phyloP scores from a whole-genome alignment of 2,113 vertebrate genomes.

The Glaucomys volans region DNA sequence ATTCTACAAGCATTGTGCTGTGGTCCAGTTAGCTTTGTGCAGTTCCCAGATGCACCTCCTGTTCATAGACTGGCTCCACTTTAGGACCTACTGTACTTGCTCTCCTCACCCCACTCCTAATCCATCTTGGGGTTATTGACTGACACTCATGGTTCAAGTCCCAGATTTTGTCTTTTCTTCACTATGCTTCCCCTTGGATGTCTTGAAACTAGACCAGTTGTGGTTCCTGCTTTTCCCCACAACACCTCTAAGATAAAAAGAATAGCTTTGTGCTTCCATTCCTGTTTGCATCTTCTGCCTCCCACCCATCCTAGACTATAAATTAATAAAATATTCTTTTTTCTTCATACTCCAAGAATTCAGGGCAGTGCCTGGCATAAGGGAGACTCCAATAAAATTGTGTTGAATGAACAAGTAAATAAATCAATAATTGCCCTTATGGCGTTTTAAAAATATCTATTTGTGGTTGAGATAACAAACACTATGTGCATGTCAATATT shows the following conservation, averaged over 20 bases:
- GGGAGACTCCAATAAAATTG: not conserved
- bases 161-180: not conserved
- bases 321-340: not conserved
- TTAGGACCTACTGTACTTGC: rapidly evolving
- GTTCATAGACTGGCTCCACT: not conserved
- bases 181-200: not conserved
- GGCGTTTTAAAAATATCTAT: not conserved
- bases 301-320: not conserved
- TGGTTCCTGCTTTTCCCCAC: not conserved
- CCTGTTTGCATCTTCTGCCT: not conserved
- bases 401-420: not conserved
- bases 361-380: not conserved
- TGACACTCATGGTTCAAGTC: not conserved
- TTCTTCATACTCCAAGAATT: not conserved
- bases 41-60: not conserved
- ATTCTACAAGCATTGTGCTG: not conserved
- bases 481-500: not conserved
- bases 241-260: not conserved
- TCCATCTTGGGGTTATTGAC: not conserved
- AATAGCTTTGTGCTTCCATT: not conserved
- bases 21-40: not conserved
- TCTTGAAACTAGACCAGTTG: not conserved
- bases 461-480: not conserved
- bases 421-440: not conserved
- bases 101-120: not conserved